phyloP scores from a whole-genome alignment of 2,113 vertebrate species.

The Mellivora capensis region DNA sequence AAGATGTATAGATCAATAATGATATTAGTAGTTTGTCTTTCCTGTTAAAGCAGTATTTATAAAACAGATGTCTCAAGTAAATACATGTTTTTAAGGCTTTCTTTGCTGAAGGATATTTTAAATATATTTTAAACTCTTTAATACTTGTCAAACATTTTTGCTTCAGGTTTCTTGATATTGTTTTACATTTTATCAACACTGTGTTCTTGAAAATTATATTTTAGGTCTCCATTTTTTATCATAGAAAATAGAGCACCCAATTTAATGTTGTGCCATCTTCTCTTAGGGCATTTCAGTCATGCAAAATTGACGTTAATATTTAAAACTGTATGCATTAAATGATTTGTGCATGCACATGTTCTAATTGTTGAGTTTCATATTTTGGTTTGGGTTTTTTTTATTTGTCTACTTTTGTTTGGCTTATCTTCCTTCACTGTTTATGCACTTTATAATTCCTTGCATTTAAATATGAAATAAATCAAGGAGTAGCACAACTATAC shows the following conservation, averaged over 20 bases:
- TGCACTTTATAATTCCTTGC: background rate
- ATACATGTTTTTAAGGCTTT: background rate
- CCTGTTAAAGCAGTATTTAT: background rate
- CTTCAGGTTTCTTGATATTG: background rate
- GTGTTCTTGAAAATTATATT: background rate
- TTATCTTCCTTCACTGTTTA: background rate
- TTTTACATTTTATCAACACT: background rate
- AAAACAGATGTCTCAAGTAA: background rate
- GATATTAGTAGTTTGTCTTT: background rate
- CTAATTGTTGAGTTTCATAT: background rate
- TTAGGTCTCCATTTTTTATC: background rate
- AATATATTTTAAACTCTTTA: background rate
- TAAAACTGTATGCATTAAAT: background rate
- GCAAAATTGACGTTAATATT: background rate
- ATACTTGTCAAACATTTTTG: background rate
- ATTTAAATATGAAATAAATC: constrained; percentile 25
- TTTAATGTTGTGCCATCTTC: background rate
- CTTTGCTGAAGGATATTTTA: background rate
- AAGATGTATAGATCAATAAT: background rate
- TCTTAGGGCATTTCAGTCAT: background rate
- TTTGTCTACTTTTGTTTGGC: background rate
- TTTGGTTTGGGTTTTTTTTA: background rate
- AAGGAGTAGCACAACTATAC: background rate
- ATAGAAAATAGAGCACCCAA: background rate
- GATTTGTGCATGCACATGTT: background rate